These are phyloP conservation scores for Heliornis fulica DNA, from an alignment of 2,113 vertebrate genomes.

Conservation along the genomic window DNA sequence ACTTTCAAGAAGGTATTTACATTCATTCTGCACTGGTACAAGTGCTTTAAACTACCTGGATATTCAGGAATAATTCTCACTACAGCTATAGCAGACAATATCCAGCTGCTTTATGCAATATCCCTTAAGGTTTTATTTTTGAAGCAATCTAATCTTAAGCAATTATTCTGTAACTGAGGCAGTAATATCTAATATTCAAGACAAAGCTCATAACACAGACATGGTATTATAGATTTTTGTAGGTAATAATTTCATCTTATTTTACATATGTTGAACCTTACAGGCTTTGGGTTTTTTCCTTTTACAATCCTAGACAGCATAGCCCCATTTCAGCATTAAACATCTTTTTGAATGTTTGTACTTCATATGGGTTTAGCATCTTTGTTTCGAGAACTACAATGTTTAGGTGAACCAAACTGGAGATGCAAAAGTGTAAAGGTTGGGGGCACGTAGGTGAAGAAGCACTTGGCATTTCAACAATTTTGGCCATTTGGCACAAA, in stretches of 20 bases:
- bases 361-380: too few relatives aligned
- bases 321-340: too few relatives aligned
- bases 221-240: not conserved
- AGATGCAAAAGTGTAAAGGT: not conserved
- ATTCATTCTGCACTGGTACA: not conserved
- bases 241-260: not conserved
- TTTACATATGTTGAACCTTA: not conserved
- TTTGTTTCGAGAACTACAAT: too few relatives aligned
- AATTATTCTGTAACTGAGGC: not conserved
- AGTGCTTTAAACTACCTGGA: not conserved
- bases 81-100: not conserved
- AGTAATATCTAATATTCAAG: not conserved
- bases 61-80: not conserved
- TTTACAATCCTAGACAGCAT: not conserved
- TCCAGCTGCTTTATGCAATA: not conserved
- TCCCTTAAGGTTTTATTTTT: not conserved
- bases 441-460: not conserved
- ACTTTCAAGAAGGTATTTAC: not conserved
- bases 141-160: not conserved
- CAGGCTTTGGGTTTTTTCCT: not conserved
- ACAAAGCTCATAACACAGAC: not conserved
- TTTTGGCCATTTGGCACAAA: not conserved
- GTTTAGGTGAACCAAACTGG: not conserved
- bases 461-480: not conserved
- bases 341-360: too few relatives aligned